Evolutionary conservation across 1,140 invertebrate genomes (phyloP).

Genomic region (Drosophila sechellia): DNA sequence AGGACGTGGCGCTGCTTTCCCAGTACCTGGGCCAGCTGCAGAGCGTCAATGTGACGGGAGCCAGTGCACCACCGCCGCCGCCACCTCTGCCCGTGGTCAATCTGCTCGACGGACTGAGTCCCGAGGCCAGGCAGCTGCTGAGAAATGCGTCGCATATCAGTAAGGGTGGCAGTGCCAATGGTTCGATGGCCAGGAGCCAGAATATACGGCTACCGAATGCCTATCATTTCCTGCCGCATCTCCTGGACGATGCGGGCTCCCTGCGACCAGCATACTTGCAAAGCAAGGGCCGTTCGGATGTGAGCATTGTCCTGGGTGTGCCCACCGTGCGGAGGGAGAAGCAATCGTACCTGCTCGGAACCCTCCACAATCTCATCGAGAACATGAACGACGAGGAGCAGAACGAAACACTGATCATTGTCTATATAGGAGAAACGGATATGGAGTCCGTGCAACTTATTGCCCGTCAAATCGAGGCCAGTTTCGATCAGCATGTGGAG

Average conservation of each 20-base stretch:
- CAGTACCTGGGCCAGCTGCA: conserved; percentile 86
- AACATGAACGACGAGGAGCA: conserved; percentile 91
- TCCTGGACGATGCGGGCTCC: conserved; percentile 91
- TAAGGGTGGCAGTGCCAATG: conserved; percentile 19
- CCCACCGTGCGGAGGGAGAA: conserved; percentile 96
- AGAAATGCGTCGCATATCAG: conserved; percentile 83
- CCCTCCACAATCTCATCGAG: conserved; percentile 94
- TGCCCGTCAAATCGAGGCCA: conserved; percentile 90
- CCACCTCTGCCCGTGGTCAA: conserved; percentile 48
- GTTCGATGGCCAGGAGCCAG: conserved; percentile 53
- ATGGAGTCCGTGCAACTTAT: conserved; percentile 89
- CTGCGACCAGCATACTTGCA: conserved; percentile 91
- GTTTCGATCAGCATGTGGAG: conserved; percentile 91
- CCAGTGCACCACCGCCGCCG: conserved; percentile 14
- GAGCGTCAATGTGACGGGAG: conserved; percentile 38
- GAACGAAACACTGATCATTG: conserved; percentile 93
- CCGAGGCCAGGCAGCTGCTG: conserved; percentile 85
- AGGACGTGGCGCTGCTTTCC: conserved; percentile 88
- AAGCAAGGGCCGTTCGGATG: conserved; percentile 90
- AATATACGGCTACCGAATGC: conserved; percentile 90
- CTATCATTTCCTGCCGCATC: conserved; percentile 94
- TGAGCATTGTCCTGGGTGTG: conserved; percentile 93
- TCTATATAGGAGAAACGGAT: conserved; percentile 95
- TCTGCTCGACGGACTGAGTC: conserved; percentile 84
- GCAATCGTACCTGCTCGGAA: conserved; percentile 94